These are phyloP conservation scores for Lysandra coridon DNA, from an alignment of 2,888 invertebrate species.

Conservation along the genomic window DNA sequence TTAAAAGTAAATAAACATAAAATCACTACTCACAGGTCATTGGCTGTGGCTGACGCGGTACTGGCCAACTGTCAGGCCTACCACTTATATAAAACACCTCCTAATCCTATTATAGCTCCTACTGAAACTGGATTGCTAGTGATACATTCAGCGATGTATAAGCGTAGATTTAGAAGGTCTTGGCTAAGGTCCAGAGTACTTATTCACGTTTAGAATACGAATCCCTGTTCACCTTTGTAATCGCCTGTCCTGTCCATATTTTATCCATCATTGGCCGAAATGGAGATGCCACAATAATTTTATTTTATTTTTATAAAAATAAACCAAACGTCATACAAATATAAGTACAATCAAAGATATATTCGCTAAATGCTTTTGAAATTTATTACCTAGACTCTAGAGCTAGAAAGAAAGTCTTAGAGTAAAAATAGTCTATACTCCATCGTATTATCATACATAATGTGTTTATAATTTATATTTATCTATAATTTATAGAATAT, in stretches of 20 bases:
- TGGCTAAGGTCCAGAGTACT: too few relatives aligned
- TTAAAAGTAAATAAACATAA: constrained; percentile 16
- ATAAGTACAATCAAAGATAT: too few relatives aligned
- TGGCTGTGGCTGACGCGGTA: constrained; percentile 46
- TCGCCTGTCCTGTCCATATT: too few relatives aligned
- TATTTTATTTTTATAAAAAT: too few relatives aligned
- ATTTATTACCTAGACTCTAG: too few relatives aligned
- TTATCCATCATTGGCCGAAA: background rate
- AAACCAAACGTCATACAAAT: too few relatives aligned
- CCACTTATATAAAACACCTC: constrained; percentile 38
- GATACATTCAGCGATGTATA: constrained; percentile 11
- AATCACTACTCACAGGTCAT: constrained; percentile 37
- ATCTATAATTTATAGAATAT: background rate
- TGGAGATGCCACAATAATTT: too few relatives aligned
- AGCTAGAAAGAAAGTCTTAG: too few relatives aligned
- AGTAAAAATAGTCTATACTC: too few relatives aligned
- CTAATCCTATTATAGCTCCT: constrained; percentile 38
- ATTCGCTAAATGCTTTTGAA: too few relatives aligned
- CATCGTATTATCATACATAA: background rate
- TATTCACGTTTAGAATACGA: too few relatives aligned
- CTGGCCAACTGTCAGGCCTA: constrained; percentile 33
- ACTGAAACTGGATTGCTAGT: background rate
- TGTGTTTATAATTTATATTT: background rate
- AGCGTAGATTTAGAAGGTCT: background rate
- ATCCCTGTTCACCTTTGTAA: too few relatives aligned